Evolutionary conservation across 1,140 invertebrate genomes (phyloP).

Genomic region (Platyscapa corneri): DNA sequence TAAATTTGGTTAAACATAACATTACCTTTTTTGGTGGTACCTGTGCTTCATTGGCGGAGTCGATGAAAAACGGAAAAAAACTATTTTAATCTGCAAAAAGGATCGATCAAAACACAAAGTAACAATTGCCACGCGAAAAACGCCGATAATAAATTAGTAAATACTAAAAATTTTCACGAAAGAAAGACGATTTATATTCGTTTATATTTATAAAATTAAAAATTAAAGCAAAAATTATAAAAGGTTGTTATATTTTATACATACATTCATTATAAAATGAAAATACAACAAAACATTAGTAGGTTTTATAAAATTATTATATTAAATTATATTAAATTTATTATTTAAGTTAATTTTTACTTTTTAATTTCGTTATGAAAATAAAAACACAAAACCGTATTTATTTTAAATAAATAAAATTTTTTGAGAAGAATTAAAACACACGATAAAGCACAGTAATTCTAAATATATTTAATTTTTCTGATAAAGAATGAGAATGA

Average conservation of each 20-base stretch:
- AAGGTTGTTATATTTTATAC: not conserved
- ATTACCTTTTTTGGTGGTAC: slow-evolving; percentile 68
- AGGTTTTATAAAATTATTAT: no score
- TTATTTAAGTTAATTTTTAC: no score
- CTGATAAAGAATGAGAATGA: no score
- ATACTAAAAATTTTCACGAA: not conserved
- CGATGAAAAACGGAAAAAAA: slow-evolving; percentile 61
- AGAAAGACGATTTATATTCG: slow-evolving; percentile 22
- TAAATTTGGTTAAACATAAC: slow-evolving; percentile 58
- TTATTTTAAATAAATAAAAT: no score
- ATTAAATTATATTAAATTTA: no score
- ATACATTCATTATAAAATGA: not conserved
- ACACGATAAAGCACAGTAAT: no score
- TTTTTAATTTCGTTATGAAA: no score
- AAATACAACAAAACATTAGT: no score
- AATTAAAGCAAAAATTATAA: slow-evolving; percentile 55
- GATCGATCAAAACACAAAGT: slow-evolving; percentile 57
- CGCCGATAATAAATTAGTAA: slow-evolving; percentile 19
- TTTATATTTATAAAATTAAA: not conserved
- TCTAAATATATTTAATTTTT: no score
- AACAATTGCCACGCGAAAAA: slow-evolving; percentile 42
- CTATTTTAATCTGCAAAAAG: slow-evolving; percentile 64
- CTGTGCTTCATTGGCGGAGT: slow-evolving; percentile 64
- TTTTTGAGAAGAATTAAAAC: no score
- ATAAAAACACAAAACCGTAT: no score